Base-by-base conservation (phyloP, 1,140 invertebrate species). In the Chelonus insularis region DNA sequence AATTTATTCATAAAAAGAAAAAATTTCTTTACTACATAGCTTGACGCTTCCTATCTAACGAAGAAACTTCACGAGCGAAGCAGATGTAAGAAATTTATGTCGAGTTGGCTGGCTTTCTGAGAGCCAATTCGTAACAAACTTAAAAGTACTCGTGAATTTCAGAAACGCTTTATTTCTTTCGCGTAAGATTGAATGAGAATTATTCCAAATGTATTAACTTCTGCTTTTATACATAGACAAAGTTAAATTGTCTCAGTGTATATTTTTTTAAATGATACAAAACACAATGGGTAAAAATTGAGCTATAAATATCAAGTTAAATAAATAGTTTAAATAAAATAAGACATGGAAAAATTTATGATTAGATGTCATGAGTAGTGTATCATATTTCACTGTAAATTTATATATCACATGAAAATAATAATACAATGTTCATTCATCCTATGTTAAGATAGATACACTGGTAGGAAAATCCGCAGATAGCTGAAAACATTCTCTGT, bases 41-140 rank as follows among this genome's bases (percentile, higher is more conserved):
- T 18, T 18, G 37, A 34, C 62, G 34, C 57, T 63, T 63, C 48
- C 58, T 54, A 56, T 51, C 54, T 50, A 41, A 54, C 43, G 50
- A 45, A 64, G 52, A 41, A 64, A 60, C 55, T 64, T 57, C 54
- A 57, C 45, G 25, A 48, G 39, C 57, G 58, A 48, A 58, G 58
- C 60, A 48, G 55, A 60, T 62, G 66, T 64, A 68, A 65, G 65
- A 65, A 60, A 68, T 67, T 67, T 67, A 67, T 62, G 52, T 54
- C 55, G 51, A 63, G 58, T 62, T 67, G 43, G 41, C 62, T 61
- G 55, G 61, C 63, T 54, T 55, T 51, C 50, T 32, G 37, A n/a
- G 45, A 50, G 37, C 20, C 47, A 25, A 50, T 50, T 25, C 56
- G 21, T 58, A 14, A 32, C 29, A 58, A 12, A 47, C 43, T 41